Evolutionary conservation across 2,797 vertebrate genomes (phyloP).

Genomic region (Miichthys miiuy): DNA sequence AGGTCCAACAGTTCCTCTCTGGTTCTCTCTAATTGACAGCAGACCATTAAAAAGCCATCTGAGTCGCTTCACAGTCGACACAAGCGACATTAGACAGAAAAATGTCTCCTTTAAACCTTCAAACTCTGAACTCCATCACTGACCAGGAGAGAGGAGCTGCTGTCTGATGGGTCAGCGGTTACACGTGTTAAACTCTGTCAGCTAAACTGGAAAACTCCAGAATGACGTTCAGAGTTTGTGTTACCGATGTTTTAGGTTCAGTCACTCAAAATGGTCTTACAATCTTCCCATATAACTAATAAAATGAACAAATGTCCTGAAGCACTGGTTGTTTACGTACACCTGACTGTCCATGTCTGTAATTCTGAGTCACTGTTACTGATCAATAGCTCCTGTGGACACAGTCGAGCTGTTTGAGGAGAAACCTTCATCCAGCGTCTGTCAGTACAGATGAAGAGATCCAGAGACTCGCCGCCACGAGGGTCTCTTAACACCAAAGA

Average conservation of each 20-base stretch:
- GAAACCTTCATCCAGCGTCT: not conserved
- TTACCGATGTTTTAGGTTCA: not conserved
- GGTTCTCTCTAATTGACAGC: constrained; percentile 62
- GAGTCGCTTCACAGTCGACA: constrained; percentile 30
- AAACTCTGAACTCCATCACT: not conserved
- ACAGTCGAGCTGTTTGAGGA: not conserved
- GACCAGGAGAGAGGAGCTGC: not conserved
- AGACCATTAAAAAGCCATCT: constrained; percentile 66
- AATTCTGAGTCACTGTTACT: not conserved
- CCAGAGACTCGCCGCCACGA: not conserved
- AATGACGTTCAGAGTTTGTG: too few species aligned
- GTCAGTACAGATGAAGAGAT: not conserved
- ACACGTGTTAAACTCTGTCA: not conserved
- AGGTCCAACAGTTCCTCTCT: constrained; percentile 47
- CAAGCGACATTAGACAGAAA: constrained; percentile 32
- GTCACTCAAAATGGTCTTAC: not conserved
- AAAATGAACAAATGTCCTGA: not conserved
- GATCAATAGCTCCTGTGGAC: not conserved
- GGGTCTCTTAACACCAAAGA: not conserved
- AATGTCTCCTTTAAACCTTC: constrained; percentile 22
- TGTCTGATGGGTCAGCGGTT: not conserved
- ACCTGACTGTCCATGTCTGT: not conserved
- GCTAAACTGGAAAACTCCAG: not conserved
- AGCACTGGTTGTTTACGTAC: too few species aligned
- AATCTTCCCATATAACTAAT: not conserved